These are phyloP conservation scores for Chiridota heheva DNA, from an alignment of 35 echinoderm and acorn worm genomes.

Conservation along the genomic window DNA sequence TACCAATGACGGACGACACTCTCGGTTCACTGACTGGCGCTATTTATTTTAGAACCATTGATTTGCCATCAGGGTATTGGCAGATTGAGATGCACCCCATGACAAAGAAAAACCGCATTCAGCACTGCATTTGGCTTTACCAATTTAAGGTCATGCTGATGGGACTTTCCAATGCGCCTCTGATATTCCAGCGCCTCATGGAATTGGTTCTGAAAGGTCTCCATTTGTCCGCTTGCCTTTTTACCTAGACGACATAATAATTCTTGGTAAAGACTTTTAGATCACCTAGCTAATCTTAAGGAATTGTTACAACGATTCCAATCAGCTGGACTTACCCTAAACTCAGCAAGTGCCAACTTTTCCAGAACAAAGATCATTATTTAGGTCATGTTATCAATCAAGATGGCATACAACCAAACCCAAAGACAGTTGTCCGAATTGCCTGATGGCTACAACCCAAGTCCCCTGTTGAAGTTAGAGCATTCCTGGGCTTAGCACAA, in stretches of 20 bases:
- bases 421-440: slow-evolving; percentile 31
- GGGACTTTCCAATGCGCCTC: slow-evolving; percentile 15
- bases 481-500: slow-evolving; percentile 54
- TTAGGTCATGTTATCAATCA: slow-evolving; percentile 48
- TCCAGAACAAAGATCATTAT: slow-evolving; percentile 35
- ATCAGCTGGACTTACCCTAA: slow-evolving; percentile 49
- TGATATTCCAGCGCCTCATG: slow-evolving; percentile 45
- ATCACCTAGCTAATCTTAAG: slow-evolving; percentile 23
- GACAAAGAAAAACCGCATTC: background rate
- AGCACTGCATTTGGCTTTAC: background rate
- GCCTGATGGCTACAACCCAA: slow-evolving; percentile 35
- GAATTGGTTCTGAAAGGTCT: slow-evolving; percentile 24
- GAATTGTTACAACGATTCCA: slow-evolving; percentile 28
- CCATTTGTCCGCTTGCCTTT: slow-evolving; percentile 25
- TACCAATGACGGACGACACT: no score
- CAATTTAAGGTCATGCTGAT: slow-evolving; percentile 53
- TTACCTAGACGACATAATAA: slow-evolving; percentile 48
- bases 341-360: slow-evolving; percentile 57
- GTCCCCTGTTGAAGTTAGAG: slow-evolving; percentile 20
- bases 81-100: background rate
- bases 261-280: slow-evolving; percentile 34
- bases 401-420: slow-evolving; percentile 43
- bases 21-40: no score
- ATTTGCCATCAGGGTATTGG: slow-evolving; percentile 12
- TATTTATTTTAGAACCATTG: no score